phyloP scores from a whole-genome alignment of 1,140 invertebrate species.

The Agraylea sexmaculata region DNA sequence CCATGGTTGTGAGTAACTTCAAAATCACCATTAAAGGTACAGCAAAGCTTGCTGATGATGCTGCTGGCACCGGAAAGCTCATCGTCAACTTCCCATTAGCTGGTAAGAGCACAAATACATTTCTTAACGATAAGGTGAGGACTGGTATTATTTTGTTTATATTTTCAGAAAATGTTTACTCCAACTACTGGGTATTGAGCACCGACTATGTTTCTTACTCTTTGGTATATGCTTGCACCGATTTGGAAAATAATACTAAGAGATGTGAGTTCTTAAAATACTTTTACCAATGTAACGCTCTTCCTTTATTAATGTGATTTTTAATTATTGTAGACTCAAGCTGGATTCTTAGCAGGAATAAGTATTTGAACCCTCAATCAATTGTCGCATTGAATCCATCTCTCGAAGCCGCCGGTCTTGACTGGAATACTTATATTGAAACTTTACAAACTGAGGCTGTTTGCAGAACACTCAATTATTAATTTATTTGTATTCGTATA shows the following conservation, averaged over 20 bases:
- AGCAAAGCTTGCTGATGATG: conserved; percentile 20
- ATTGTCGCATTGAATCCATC: conserved; percentile 9
- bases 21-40: conserved; percentile 20
- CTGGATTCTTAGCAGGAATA: conserved; percentile 18
- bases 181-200: conserved; percentile 29
- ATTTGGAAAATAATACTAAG: conserved; percentile 23
- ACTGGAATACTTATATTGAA: conserved; percentile 12
- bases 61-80: conserved; percentile 12
- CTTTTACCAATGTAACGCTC: not conserved
- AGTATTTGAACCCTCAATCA: conserved; percentile 6
- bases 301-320: not conserved
- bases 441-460: conserved; percentile 8
- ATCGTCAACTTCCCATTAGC: conserved; percentile 18
- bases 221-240: conserved; percentile 28
- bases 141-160: too few relatives aligned
- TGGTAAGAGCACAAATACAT: conserved; percentile 11
- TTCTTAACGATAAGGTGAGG: too few relatives aligned
- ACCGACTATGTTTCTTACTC: conserved; percentile 29
- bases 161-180: too few relatives aligned
- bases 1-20: not conserved
- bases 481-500: too few relatives aligned
- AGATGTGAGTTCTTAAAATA: conserved; percentile 22
- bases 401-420: conserved; percentile 9
- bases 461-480: conserved; percentile 8
- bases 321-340: conserved; percentile 14